A percentile compares a stretch with the other conserved stretches of the same genome.
phyloP scores from a whole-genome alignment of 2,113 vertebrate genomes.

The Cyrtonyx montezumae region DNA sequence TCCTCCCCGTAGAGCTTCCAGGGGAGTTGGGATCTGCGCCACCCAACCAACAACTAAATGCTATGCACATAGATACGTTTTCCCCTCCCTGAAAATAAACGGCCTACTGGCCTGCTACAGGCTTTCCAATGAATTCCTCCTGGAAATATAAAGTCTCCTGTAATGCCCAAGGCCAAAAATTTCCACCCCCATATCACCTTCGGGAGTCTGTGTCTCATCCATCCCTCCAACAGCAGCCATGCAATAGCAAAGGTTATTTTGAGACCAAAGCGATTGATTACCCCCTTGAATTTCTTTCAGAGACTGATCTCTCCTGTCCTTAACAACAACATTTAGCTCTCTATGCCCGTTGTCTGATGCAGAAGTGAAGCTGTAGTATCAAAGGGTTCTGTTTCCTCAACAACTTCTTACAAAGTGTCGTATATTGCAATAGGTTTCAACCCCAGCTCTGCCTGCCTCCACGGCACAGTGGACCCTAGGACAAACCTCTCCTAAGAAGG shows the following conservation, averaged over 20 bases:
- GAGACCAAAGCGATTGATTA: constrained; percentile 28
- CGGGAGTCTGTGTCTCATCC: background rate
- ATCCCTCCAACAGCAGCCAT: background rate
- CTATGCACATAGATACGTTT: background rate
- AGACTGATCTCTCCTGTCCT: background rate
- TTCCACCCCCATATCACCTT: constrained; percentile 11
- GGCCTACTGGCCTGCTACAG: background rate
- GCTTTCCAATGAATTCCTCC: constrained; percentile 25
- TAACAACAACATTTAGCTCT: background rate
- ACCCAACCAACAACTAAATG: background rate
- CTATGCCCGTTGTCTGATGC: background rate
- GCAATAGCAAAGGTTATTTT: constrained; percentile 58
- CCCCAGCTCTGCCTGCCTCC: background rate
- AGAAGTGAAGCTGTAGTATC: background rate
- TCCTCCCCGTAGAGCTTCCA: background rate
- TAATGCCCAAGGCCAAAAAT: background rate
- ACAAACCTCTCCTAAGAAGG: background rate
- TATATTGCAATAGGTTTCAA: background rate
- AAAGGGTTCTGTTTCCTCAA: background rate
- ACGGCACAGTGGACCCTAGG: background rate
- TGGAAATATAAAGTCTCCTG: constrained; percentile 21
- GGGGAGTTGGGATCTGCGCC: background rate
- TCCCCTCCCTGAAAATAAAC: background rate
- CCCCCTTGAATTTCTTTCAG: constrained; percentile 17
- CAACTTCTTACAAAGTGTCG: background rate